Evolutionary conservation across 1,140 invertebrate species (phyloP).

Genomic region (Scaptomyza montana): DNA sequence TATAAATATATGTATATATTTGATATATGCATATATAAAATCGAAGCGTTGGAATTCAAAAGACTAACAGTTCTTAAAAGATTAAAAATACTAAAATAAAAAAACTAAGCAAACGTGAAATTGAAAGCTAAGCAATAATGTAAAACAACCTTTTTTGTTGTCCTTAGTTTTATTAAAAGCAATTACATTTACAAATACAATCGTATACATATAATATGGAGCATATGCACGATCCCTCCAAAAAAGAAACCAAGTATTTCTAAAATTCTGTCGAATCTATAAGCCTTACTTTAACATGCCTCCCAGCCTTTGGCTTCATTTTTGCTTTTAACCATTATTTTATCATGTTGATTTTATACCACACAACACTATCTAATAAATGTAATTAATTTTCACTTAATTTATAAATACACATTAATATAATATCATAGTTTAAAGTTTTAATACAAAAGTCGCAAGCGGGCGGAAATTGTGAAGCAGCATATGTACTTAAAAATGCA

Average conservation of each 20-base stretch:
- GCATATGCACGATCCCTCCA: conserved; percentile 40
- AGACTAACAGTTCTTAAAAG: conserved; percentile 78
- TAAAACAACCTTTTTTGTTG: neutral
- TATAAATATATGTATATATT: conserved; percentile 58
- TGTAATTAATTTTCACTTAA: conserved; percentile 59
- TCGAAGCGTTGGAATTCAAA: conserved; percentile 67
- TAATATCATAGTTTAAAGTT: conserved; percentile 53
- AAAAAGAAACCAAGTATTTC: neutral
- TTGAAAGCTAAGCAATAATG: conserved; percentile 48
- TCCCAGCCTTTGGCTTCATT: conserved; percentile 60
- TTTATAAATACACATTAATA: conserved; percentile 41
- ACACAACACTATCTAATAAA: conserved; percentile 28
- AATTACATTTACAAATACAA: conserved; percentile 14
- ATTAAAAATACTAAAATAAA: conserved; percentile 39
- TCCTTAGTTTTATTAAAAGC: conserved; percentile 23
- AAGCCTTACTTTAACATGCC: conserved; percentile 54
- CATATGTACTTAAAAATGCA: conserved; percentile 73
- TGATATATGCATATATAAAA: conserved; percentile 39
- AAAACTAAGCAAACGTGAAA: conserved; percentile 25
- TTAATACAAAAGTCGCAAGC: conserved; percentile 26
- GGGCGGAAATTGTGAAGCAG: conserved; percentile 22
- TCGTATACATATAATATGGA: conserved; percentile 1
- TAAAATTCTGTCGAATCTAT: conserved; percentile 18
- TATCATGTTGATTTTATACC: conserved; percentile 34
- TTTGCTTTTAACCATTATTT: conserved; percentile 22